A percentile compares a stretch with the other conserved stretches of the same genome.
Conservation (phyloP, 2,888 invertebrate genomes). For the Hofmannophila pseudospretella region DNA sequence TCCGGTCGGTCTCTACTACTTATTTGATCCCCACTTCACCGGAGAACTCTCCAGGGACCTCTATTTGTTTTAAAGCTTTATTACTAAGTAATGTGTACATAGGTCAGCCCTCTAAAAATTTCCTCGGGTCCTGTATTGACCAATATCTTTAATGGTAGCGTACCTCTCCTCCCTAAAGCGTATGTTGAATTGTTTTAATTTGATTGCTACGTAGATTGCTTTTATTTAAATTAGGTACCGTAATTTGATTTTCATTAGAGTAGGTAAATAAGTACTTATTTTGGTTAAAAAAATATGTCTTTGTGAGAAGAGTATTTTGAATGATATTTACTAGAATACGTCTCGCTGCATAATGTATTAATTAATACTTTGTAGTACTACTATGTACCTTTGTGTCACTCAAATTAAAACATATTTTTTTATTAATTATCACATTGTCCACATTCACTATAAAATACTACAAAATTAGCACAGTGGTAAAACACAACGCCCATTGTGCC, state of each 20-base stretch:
- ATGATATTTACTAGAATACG: too few relatives aligned
- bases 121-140: slow-evolving; percentile 48
- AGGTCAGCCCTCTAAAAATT: slow-evolving; percentile 75
- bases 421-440: neutral
- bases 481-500: slow-evolving; percentile 44
- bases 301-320: too few relatives aligned
- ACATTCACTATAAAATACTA: neutral
- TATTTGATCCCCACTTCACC: slow-evolving; percentile 51
- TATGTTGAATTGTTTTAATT: slow-evolving; percentile 18
- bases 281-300: too few relatives aligned
- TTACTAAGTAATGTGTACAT: slow-evolving; percentile 77
- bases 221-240: neutral
- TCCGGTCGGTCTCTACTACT: slow-evolving; percentile 18
- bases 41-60: slow-evolving; percentile 32
- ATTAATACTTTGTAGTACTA: too few relatives aligned
- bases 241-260: too few relatives aligned
- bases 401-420: too few relatives aligned
- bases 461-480: slow-evolving; percentile 45
- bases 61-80: slow-evolving; percentile 78
- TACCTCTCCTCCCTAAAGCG: slow-evolving; percentile 11
- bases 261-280: too few relatives aligned
- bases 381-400: too few relatives aligned
- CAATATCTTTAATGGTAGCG: slow-evolving; percentile 69
- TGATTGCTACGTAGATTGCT: slow-evolving; percentile 15
- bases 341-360: too few relatives aligned